phyloP scores from a whole-genome alignment of 2,113 vertebrate genomes.

The Maccullochella peelii region DNA sequence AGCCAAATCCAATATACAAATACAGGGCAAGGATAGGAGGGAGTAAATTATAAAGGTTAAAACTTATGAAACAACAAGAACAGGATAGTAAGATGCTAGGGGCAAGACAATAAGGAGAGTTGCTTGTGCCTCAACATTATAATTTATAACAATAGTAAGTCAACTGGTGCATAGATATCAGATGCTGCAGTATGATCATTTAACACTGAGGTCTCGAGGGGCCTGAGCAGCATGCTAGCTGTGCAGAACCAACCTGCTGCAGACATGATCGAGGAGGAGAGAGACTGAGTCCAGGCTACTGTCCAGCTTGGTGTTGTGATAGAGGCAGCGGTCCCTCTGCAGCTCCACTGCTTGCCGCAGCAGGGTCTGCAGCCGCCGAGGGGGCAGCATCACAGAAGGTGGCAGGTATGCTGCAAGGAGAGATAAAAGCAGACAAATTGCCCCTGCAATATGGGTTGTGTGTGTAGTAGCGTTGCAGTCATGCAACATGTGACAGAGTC shows the following conservation, averaged over 20 bases:
- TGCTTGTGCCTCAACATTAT: neutral
- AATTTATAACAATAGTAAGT: neutral
- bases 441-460: neutral
- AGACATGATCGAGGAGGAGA: conserved; percentile 96
- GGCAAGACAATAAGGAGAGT: neutral
- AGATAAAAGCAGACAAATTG: conserved; percentile 2
- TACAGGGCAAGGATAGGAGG: neutral
- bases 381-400: conserved; percentile 98
- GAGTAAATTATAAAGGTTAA: too few species aligned
- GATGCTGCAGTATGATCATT: conserved; percentile 13
- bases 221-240: neutral
- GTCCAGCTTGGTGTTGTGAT: conserved; percentile 99
- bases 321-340: conserved; percentile 98
- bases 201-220: neutral
- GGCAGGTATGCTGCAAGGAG: conserved; percentile 91
- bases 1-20: neutral
- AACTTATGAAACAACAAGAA: neutral
- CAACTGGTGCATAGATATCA: neutral
- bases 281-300: conserved; percentile 95
- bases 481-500: neutral
- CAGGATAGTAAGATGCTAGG: neutral
- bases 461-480: neutral
- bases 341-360: conserved; percentile 97
- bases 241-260: conserved; percentile 89
- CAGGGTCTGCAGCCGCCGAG: conserved; percentile 95